Evolutionary conservation across 2,797 vertebrate species (phyloP).

Genomic region (Xenopus petersii): DNA sequence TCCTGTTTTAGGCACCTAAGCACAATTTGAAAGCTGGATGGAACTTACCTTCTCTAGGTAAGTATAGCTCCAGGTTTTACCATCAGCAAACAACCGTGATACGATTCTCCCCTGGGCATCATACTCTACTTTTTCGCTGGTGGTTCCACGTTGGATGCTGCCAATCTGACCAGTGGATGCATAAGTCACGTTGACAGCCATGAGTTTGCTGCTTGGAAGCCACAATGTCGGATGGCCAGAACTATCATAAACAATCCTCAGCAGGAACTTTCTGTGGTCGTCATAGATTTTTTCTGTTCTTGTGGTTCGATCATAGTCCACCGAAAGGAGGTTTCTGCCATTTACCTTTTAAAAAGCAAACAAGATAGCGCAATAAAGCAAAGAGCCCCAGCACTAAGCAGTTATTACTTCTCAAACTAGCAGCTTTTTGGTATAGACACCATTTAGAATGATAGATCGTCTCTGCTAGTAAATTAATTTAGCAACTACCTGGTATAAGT

Average conservation of each 20-base stretch:
- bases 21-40: background rate
- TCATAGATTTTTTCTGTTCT: conserved; percentile 98
- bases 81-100: conserved; percentile 92
- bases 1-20: background rate
- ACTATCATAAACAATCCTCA: conserved; percentile 92
- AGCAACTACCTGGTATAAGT: conserved; percentile 63
- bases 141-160: conserved; percentile 89
- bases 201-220: conserved; percentile 95
- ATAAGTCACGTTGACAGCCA: conserved; percentile 93
- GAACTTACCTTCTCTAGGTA: conserved; percentile 91
- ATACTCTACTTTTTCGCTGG: conserved; percentile 88
- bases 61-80: conserved; percentile 98
- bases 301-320: conserved; percentile 94
- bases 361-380: conserved; percentile 59
- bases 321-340: conserved; percentile 94
- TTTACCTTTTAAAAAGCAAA: conserved; percentile 83
- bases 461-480: conserved; percentile 69
- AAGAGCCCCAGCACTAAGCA: conserved; percentile 40
- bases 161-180: conserved; percentile 89
- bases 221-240: conserved; percentile 95
- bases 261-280: conserved; percentile 96
- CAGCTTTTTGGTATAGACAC: conserved; percentile 63
- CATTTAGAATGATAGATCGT: conserved; percentile 67
- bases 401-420: conserved; percentile 59
- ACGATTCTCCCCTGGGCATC: conserved; percentile 89